A percentile compares a stretch with the other conserved stretches of the same genome.
Conservation (phyloP, 2,797 vertebrate genomes). For the Gymnothorax javanicus region DNA sequence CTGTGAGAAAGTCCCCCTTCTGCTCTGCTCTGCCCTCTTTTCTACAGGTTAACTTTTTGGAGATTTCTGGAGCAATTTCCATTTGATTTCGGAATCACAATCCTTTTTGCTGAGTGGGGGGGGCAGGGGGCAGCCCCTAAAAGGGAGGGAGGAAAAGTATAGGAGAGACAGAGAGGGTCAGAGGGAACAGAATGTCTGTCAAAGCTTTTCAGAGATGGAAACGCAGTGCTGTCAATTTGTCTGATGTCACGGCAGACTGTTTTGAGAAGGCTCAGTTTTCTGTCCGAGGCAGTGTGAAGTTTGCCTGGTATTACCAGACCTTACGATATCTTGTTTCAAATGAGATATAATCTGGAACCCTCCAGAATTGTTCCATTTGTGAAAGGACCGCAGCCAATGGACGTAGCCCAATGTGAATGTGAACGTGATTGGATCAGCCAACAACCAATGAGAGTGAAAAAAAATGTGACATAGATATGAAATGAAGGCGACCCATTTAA, state of each 20-base stretch:
- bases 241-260: background rate
- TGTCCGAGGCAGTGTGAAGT: background rate
- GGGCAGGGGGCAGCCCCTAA: slow-evolving; percentile 33
- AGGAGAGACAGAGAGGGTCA: background rate
- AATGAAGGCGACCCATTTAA: too few relatives aligned
- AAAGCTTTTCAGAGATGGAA: background rate
- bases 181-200: background rate
- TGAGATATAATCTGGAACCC: too few relatives aligned
- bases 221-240: background rate
- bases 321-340: too few relatives aligned
- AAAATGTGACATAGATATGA: too few relatives aligned
- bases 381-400: too few relatives aligned
- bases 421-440: too few relatives aligned
- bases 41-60: background rate
- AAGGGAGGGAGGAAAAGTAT: background rate
- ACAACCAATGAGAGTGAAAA: too few relatives aligned
- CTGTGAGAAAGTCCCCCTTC: slow-evolving; percentile 26
- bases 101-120: slow-evolving; percentile 30
- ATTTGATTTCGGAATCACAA: slow-evolving; percentile 35
- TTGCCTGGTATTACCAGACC: background rate
- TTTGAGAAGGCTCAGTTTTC: slow-evolving; percentile 4
- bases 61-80: slow-evolving; percentile 46
- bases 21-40: slow-evolving; percentile 25
- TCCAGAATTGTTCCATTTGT: too few relatives aligned
- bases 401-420: too few relatives aligned